Percentiles rank a stretch among this genome's conserved stretches.
phyloP scores from a whole-genome alignment of 2,113 vertebrate species.

The Apodemus speciosus region DNA sequence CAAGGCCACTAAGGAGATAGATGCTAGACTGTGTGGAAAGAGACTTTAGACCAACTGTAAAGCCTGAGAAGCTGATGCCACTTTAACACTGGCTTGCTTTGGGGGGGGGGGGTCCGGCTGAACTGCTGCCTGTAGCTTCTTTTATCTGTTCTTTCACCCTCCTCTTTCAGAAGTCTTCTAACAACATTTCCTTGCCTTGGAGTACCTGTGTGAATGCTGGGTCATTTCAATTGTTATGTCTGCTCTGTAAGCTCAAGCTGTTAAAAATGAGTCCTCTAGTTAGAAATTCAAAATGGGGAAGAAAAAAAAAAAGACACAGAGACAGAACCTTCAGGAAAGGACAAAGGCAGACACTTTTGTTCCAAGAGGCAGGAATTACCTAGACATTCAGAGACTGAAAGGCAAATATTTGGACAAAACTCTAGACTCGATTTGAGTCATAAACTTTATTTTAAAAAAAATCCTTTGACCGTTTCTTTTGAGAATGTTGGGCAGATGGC shows the following conservation, averaged over 20 bases:
- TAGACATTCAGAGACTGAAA: slow-evolving; percentile 69
- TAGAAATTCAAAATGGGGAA: slow-evolving; percentile 51
- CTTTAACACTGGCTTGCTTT: slow-evolving; percentile 37
- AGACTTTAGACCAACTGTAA: slow-evolving; percentile 72
- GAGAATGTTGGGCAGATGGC: background rate
- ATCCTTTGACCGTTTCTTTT: slow-evolving; percentile 12
- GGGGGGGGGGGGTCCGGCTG: slow-evolving; percentile 11
- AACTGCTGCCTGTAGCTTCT: slow-evolving; percentile 7
- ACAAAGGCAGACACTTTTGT: background rate
- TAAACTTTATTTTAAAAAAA: background rate
- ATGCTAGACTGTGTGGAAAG: slow-evolving; percentile 48
- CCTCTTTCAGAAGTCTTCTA: slow-evolving; percentile 19
- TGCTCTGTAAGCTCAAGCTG: slow-evolving; percentile 10
- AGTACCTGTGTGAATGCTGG: slow-evolving; percentile 14
- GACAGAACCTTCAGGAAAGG: background rate
- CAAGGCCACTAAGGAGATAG: slow-evolving; percentile 60
- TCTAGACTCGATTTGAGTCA: slow-evolving; percentile 45
- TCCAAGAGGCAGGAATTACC: slow-evolving; percentile 47
- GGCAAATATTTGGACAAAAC: slow-evolving; percentile 64
- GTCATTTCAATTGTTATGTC: slow-evolving; percentile 4
- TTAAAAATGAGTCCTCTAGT: slow-evolving; percentile 54
- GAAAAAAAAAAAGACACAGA: slow-evolving; percentile 38
- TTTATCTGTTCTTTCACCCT: slow-evolving; percentile 25
- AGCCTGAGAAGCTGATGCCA: slow-evolving; percentile 56
- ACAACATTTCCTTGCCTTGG: slow-evolving; percentile 3